These are phyloP conservation scores for Ladona fulva DNA, from an alignment of 1,140 invertebrate species.

Conservation along the genomic window DNA sequence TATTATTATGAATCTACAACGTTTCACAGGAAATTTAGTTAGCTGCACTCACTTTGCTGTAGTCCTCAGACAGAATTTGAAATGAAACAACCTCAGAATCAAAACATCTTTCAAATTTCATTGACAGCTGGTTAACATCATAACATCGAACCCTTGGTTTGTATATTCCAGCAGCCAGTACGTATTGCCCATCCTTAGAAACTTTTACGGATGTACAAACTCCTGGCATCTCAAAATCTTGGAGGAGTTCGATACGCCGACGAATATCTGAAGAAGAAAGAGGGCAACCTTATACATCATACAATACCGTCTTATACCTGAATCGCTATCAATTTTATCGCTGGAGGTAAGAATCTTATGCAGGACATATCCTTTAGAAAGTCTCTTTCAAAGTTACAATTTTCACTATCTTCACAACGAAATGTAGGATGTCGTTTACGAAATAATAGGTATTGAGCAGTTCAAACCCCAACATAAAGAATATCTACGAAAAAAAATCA, in stretches of 20 bases:
- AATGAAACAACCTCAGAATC: constrained; percentile 91
- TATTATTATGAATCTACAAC: constrained; percentile 16
- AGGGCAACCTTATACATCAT: neutral
- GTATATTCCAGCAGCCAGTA: constrained; percentile 90
- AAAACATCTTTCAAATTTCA: constrained; percentile 98
- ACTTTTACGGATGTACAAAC: constrained; percentile 76
- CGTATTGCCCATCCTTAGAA: constrained; percentile 87
- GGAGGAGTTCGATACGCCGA: constrained; percentile 88
- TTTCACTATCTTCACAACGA: no score
- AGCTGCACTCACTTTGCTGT: constrained; percentile 58
- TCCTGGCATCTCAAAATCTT: constrained; percentile 98
- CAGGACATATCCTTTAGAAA: no score
- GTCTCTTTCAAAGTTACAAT: no score
- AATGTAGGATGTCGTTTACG: no score
- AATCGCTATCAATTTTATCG: neutral
- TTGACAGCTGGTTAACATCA: constrained; percentile 89
- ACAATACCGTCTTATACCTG: neutral
- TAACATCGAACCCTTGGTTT: constrained; percentile 94
- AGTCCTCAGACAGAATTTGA: constrained; percentile 81
- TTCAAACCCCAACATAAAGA: neutral
- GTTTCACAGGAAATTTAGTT: neutral
- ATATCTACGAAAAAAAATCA: no score
- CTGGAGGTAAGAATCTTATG: neutral
- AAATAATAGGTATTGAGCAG: no score
- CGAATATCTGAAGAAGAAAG: constrained; percentile 54